phyloP scores from a whole-genome alignment of 2,888 invertebrate species.

The Xiphydria camelus region DNA sequence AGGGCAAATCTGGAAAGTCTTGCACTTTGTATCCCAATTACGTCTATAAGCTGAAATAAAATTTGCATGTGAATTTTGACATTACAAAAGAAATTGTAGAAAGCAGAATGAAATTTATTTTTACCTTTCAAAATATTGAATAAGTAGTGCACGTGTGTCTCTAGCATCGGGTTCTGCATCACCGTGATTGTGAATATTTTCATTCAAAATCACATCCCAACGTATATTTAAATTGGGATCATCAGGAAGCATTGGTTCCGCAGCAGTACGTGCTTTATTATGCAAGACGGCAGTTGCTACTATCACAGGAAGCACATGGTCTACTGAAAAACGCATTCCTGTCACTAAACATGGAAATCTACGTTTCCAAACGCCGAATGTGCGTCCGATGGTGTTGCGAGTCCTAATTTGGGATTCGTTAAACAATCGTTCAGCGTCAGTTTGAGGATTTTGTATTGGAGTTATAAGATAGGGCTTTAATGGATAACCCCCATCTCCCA shows the following conservation, averaged over 20 bases:
- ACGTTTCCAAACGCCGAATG: background rate
- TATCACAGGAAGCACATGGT: slow-evolving; percentile 1
- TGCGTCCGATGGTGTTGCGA: background rate
- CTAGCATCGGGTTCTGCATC: background rate
- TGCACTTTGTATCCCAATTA: too few relatives aligned
- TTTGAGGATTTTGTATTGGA: slow-evolving; percentile 6
- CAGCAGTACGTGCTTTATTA: background rate
- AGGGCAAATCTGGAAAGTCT: too few relatives aligned
- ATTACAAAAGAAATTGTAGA: too few relatives aligned
- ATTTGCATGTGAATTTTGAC: too few relatives aligned
- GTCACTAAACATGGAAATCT: background rate
- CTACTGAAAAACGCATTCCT: background rate
- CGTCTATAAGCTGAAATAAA: too few relatives aligned
- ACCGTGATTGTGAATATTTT: slow-evolving; percentile 1
- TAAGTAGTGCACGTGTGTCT: slow-evolving; percentile 1
- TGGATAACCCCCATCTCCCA: slow-evolving; percentile 9
- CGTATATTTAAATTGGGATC: slow-evolving; percentile 3
- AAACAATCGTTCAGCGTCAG: background rate
- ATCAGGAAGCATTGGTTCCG: slow-evolving; percentile 2
- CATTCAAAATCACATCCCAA: slow-evolving; percentile 5
- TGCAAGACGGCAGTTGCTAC: slow-evolving; percentile 8
- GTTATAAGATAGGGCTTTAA: slow-evolving; percentile 5
- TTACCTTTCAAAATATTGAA: slow-evolving; percentile 5
- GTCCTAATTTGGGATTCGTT: slow-evolving; percentile 8
- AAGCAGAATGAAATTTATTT: too few relatives aligned